Evolutionary conservation across 2,113 vertebrate species (phyloP), one percentile per base, ranked within the genome.

Genomic region (Serinus canaria): DNA sequence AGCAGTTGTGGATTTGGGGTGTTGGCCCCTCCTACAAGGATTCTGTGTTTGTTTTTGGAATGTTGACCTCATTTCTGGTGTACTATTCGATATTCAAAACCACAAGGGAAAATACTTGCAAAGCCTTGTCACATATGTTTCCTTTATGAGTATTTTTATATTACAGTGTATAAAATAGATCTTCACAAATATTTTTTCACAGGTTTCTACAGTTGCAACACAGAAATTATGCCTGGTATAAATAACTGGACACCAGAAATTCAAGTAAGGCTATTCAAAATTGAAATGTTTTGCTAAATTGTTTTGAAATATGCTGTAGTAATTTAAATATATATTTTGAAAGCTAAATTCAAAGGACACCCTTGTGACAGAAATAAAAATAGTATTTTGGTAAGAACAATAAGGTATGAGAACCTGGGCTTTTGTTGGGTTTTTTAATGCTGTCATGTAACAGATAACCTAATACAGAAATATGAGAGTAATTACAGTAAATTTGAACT

Each of bases 201-300:
- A 99, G 99, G 99, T 24, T 99, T 99, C 98, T 99, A 99, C 97
- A 99, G 99, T 96, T 99, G 99, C 96, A 99, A 99, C 97, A 99
- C 99, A 83, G 99, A 99, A 97, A 97, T 98, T 89, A 99, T 99
- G 99, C 99, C 99, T 97, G 99, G 99, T 92, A 99, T 99, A 98
- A 98, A 98, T 96, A 99, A 99, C 97, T 99, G 99, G 99, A 99
- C 99, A 63, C 98, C 99, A 15, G 98, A 98, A 97, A 98, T 99
- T 97, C 99, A 99, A 98, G 99, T 99, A 95, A 97, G 90, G 7
- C 63, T 72, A 35, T 80, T 83, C 39, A 78, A 64, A 85, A 68
- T 21, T 1, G 52, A 27, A 37, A 20, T 4, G 20, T 68, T 72
- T 79, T 74, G 11, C 39, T 43, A 63, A 68, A 43, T n/a, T 75